Conservation (phyloP, 2,888 invertebrate genomes). For the Spisula subtruncata region DNA sequence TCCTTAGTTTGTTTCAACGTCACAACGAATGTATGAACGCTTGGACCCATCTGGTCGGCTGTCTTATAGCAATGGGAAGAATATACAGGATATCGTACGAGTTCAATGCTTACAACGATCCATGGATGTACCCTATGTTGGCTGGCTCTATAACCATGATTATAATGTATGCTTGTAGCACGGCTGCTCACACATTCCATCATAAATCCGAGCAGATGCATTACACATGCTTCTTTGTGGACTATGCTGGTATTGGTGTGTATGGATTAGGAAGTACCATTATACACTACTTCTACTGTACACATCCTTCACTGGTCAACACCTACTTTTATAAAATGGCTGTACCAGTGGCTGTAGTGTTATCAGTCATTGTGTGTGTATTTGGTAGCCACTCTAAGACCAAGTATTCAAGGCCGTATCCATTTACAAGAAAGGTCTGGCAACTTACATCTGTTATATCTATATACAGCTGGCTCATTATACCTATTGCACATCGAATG, state of each 20-base stretch:
- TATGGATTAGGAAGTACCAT: slow-evolving; percentile 87
- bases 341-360: slow-evolving; percentile 81
- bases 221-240: slow-evolving; percentile 87
- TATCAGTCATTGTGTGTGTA: slow-evolving; percentile 82
- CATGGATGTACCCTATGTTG: slow-evolving; percentile 85
- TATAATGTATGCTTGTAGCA: slow-evolving; percentile 84
- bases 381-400: slow-evolving; percentile 85
- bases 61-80: slow-evolving; percentile 74
- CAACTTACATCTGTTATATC: slow-evolving; percentile 84
- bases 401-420: slow-evolving; percentile 85
- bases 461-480: slow-evolving; percentile 85
- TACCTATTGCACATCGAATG: slow-evolving; percentile 84
- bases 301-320: slow-evolving; percentile 80
- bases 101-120: slow-evolving; percentile 83
- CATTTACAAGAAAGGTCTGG: slow-evolving; percentile 85
- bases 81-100: slow-evolving; percentile 77
- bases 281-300: slow-evolving; percentile 86
- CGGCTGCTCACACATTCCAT: slow-evolving; percentile 85
- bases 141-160: slow-evolving; percentile 84
- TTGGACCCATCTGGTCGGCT: slow-evolving; percentile 86
- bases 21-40: slow-evolving; percentile 87
- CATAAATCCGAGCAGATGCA: slow-evolving; percentile 86
- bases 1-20: slow-evolving; percentile 85
- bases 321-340: slow-evolving; percentile 76
- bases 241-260: slow-evolving; percentile 87